Evolutionary conservation across 2,888 invertebrate species (phyloP).

Genomic region (Tricholauxania praeusta): DNA sequence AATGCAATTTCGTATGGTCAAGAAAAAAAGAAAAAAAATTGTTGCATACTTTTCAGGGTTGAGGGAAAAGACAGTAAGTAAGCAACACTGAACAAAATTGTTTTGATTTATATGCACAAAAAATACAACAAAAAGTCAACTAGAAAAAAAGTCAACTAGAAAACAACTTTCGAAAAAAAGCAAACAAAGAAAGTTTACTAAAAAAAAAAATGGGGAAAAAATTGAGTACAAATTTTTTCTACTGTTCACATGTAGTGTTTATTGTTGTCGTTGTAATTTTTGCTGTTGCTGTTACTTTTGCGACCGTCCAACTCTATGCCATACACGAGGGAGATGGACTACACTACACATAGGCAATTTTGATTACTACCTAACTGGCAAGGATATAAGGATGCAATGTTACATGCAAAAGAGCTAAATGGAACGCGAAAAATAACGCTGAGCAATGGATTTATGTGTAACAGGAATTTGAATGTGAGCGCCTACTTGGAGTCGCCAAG

Average conservation of each 20-base stretch:
- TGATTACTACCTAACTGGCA: neutral
- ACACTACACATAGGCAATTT: constrained; percentile 28
- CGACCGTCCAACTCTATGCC: neutral
- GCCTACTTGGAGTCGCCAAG: too few species aligned
- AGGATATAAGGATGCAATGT: neutral
- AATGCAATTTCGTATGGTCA: neutral
- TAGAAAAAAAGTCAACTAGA: neutral
- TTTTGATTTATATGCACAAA: constrained; percentile 31
- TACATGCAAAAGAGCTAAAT: constrained; percentile 15
- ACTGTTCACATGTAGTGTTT: neutral
- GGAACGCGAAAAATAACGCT: constrained; percentile 34
- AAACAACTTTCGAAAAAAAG: neutral
- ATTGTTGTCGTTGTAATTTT: constrained; percentile 1
- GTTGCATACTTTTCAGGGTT: constrained; percentile 1
- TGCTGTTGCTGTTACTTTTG: neutral
- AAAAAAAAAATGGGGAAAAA: constrained; percentile 23
- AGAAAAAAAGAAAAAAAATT: constrained; percentile 9
- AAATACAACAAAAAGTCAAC: neutral
- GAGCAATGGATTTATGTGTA: constrained; percentile 22
- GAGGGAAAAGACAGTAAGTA: neutral
- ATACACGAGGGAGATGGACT: constrained; percentile 2
- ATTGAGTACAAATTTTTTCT: constrained; percentile 25
- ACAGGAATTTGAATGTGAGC: neutral
- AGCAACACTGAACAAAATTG: neutral
- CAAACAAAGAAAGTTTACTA: constrained; percentile 3